phyloP scores from a whole-genome alignment of 2,113 vertebrate genomes.

The Gallinago jamesoni region DNA sequence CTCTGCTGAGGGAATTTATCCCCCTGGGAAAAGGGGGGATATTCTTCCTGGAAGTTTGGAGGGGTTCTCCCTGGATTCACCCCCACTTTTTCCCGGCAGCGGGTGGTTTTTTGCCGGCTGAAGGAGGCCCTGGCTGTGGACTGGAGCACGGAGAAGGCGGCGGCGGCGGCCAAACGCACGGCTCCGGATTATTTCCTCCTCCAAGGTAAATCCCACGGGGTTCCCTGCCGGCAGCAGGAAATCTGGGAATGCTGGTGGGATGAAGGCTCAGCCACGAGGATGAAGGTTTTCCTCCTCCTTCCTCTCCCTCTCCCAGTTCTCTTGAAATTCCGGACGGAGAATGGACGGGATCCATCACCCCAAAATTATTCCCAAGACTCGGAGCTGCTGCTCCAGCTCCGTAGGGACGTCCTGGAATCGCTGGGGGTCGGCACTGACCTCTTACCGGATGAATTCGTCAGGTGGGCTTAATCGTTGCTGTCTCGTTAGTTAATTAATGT shows the following conservation, averaged over 20 bases:
- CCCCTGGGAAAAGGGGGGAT: background rate
- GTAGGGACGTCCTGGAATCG: slow-evolving; percentile 80
- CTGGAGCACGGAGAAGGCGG: slow-evolving; percentile 86
- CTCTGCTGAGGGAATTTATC: too few relatives aligned
- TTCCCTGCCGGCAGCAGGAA: background rate
- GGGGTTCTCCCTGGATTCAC: background rate
- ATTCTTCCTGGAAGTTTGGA: background rate
- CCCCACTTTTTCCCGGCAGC: slow-evolving; percentile 43
- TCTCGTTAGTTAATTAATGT: too few relatives aligned
- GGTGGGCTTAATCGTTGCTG: slow-evolving; percentile 57
- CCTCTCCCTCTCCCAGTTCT: slow-evolving; percentile 75
- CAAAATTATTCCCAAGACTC: slow-evolving; percentile 76
- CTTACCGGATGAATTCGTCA: slow-evolving; percentile 84
- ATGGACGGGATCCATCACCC: slow-evolving; percentile 83
- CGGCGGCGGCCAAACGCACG: slow-evolving; percentile 79
- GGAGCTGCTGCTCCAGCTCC: slow-evolving; percentile 79
- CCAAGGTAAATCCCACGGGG: slow-evolving; percentile 76
- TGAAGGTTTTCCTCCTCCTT: background rate
- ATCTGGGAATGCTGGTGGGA: background rate
- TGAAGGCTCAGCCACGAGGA: background rate
- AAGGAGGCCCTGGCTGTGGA: slow-evolving; percentile 87
- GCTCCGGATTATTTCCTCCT: slow-evolving; percentile 88
- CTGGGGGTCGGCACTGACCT: slow-evolving; percentile 74
- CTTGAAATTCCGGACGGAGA: slow-evolving; percentile 88
- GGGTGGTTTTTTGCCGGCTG: slow-evolving; percentile 81